Conservation (phyloP, 2,888 invertebrate genomes). For the Unio pictorum region DNA sequence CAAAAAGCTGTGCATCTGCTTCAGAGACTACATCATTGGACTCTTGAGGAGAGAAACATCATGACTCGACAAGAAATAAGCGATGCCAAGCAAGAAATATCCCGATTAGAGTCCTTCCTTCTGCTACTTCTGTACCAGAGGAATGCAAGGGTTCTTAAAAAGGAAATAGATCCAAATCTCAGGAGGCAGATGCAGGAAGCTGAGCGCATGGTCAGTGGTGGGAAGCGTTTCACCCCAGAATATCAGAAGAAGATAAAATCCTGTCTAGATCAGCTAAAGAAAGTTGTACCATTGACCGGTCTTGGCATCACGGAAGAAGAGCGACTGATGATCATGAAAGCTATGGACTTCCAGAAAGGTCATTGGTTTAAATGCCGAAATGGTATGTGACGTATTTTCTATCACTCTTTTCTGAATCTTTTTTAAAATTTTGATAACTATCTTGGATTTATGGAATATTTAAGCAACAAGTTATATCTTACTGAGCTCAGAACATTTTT, state of each 20-base stretch:
- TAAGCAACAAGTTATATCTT: too few species aligned
- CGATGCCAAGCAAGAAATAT: conserved; percentile 44
- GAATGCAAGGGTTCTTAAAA: conserved; percentile 2
- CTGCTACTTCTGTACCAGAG: conserved; percentile 16
- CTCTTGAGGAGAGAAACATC: conserved; percentile 13
- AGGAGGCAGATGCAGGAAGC: conserved; percentile 7
- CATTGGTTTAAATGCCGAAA: conserved; percentile 83
- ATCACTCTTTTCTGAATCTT: too few species aligned
- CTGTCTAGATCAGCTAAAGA: conserved; percentile 26
- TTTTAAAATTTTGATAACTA: too few species aligned
- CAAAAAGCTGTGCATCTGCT: conserved; percentile 10
- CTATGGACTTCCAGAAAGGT: conserved; percentile 76
- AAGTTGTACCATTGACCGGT: conserved; percentile 9
- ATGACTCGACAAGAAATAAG: conserved; percentile 40
- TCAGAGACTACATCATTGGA: conserved; percentile 22
- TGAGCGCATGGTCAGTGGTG: conserved; percentile 20
- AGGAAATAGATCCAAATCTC: conserved; percentile 8
- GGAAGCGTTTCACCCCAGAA: conserved; percentile 10
- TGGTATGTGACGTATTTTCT: conserved; percentile 59
- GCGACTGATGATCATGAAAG: conserved; percentile 75
- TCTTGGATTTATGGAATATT: too few species aligned
- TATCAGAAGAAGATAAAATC: conserved; percentile 10
- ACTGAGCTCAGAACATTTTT: too few species aligned
- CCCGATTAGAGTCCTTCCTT: conserved; percentile 19
- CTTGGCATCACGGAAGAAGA: conserved; percentile 72